Percentiles rank a stretch among this genome's conserved stretches.
Conservation (phyloP, 2,888 invertebrate species). For the Cryptocheilus praepositus region DNA sequence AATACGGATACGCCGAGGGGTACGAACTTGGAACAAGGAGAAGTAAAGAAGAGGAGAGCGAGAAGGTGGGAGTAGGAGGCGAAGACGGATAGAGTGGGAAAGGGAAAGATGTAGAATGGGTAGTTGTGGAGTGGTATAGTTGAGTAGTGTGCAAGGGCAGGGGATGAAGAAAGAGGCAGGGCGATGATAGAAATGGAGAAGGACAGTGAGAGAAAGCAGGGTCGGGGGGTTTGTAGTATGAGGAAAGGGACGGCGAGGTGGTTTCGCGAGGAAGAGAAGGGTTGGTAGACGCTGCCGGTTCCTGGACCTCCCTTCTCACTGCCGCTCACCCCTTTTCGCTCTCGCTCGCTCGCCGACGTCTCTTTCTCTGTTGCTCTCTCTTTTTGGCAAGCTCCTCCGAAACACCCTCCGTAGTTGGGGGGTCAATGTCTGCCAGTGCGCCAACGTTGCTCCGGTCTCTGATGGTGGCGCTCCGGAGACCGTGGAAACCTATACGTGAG, state of each 20-base stretch:
- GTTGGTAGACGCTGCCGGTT: constrained; percentile 37
- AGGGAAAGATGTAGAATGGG: constrained; percentile 23
- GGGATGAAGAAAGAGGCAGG: constrained; percentile 2
- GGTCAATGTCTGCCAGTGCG: constrained; percentile 50
- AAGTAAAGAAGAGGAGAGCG: constrained; percentile 13
- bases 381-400: constrained; percentile 41
- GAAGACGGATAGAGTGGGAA: neutral
- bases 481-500: no score
- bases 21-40: constrained; percentile 14
- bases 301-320: constrained; percentile 38
- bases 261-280: constrained; percentile 26
- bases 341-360: no score
- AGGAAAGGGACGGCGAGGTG: constrained; percentile 26
- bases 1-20: constrained; percentile 54
- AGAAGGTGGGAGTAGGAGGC: neutral
- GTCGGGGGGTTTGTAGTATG: constrained; percentile 25
- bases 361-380: constrained; percentile 16
- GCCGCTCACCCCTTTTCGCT: constrained; percentile 13
- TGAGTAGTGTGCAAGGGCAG: constrained; percentile 7
- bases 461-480: no score
- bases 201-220: constrained; percentile 2
- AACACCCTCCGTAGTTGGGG: constrained; percentile 28
- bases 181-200: constrained; percentile 2
- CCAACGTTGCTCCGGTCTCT: constrained; percentile 40
- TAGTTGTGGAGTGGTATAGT: constrained; percentile 27